These are phyloP conservation scores for Coracias cyanogaster DNA, from an alignment of 2,797 vertebrate species.

Conservation along the genomic window DNA sequence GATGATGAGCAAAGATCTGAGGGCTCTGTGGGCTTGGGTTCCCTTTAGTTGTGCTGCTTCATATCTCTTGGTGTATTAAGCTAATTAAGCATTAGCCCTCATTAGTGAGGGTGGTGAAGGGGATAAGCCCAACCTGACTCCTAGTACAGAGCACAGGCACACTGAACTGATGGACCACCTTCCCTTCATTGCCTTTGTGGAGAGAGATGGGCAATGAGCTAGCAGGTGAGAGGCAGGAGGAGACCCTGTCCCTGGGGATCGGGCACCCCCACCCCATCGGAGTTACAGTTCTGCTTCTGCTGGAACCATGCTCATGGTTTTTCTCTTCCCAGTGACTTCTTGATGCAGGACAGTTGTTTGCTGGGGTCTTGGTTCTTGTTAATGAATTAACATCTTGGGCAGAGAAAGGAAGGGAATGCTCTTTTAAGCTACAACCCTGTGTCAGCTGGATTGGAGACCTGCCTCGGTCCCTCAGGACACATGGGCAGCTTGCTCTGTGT, in stretches of 20 bases:
- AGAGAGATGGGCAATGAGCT: not conserved
- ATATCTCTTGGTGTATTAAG: not conserved
- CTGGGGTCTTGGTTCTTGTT: not conserved
- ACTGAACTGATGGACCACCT: not conserved
- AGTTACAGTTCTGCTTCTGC: not conserved
- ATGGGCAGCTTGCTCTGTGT: not conserved
- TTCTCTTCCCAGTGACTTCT: not conserved
- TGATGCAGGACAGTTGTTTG: not conserved
- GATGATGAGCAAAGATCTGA: not conserved
- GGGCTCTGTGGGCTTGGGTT: not conserved
- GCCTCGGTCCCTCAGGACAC: not conserved
- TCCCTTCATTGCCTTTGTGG: not conserved
- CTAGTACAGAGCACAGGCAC: not conserved
- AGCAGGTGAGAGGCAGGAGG: not conserved
- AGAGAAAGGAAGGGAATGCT: not conserved
- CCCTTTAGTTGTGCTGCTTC: not conserved
- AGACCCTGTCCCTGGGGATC: not conserved
- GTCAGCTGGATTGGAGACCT: not conserved
- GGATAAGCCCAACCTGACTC: not conserved
- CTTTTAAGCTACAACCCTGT: not conserved
- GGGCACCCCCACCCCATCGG: not conserved
- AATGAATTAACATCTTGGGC: not conserved
- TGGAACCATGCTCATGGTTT: rapidly evolving
- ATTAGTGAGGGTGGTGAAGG: not conserved
- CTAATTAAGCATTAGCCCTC: not conserved